These are phyloP conservation scores for Serilophus lunatus DNA, from an alignment of 2,113 vertebrate genomes.

Conservation along the genomic window DNA sequence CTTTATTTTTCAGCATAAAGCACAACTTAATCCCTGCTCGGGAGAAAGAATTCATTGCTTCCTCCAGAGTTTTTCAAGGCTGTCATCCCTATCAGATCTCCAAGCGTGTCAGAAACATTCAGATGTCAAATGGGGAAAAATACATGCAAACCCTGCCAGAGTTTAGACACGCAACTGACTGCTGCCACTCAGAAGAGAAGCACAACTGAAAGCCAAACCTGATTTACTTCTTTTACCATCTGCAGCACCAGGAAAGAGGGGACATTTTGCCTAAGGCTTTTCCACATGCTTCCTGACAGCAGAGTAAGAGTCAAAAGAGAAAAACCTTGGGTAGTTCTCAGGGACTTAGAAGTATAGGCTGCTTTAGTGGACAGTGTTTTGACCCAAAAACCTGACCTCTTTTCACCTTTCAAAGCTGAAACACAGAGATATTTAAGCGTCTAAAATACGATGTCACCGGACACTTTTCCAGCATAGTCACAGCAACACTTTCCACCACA, in stretches of 20 bases:
- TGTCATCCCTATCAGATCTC: background rate
- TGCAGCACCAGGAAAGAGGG: background rate
- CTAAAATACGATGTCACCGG: background rate
- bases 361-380: background rate
- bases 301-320: background rate
- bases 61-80: background rate
- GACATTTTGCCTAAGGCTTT: background rate
- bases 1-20: background rate
- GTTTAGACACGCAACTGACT: background rate
- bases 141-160: background rate
- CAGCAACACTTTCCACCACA: fast-evolving
- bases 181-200: background rate
- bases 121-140: background rate
- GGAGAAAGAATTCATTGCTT: background rate
- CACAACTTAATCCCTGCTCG: background rate
- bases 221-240: background rate
- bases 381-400: background rate
- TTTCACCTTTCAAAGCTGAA: background rate
- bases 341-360: background rate
- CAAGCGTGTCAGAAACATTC: background rate
- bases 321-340: background rate
- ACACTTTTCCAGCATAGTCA: background rate
- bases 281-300: background rate
- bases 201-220: background rate
- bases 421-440: background rate